Percentiles rank a stretch among this genome's conserved stretches.
phyloP scores from a whole-genome alignment of 2,888 invertebrate genomes.

The Aproaerema taeniolella region DNA sequence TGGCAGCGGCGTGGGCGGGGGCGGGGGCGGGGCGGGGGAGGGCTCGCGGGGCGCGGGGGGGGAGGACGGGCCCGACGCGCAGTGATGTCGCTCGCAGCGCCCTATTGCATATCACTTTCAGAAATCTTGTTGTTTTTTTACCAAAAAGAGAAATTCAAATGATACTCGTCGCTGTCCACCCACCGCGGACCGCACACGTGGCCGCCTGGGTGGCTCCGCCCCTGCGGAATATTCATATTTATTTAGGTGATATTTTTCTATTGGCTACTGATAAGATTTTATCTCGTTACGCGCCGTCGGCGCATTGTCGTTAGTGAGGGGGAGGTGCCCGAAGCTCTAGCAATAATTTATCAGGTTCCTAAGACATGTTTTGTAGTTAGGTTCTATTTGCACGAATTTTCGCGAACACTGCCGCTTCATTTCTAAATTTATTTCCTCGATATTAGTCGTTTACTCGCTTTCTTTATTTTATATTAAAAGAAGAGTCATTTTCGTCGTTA shows the following conservation, averaged over 20 bases:
- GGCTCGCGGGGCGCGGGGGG: constrained; percentile 20
- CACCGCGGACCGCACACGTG: constrained; percentile 10
- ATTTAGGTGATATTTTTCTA: constrained; percentile 78
- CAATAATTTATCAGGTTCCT: constrained; percentile 78
- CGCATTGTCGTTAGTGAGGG: constrained; percentile 49
- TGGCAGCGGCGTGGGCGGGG: constrained; percentile 23
- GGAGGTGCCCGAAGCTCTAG: constrained; percentile 65
- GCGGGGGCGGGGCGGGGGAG: constrained; percentile 27
- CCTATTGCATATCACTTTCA: constrained; percentile 58
- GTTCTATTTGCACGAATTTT: constrained; percentile 74
- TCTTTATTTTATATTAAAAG: constrained; percentile 55
- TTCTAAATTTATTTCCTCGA: constrained; percentile 58
- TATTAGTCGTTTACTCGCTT: constrained; percentile 62
- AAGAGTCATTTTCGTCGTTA: constrained; percentile 63
- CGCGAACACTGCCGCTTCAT: constrained; percentile 74
- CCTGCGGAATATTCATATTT: constrained; percentile 67
- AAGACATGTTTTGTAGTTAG: constrained; percentile 75
- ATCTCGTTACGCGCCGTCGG: constrained; percentile 64
- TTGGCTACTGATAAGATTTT: constrained; percentile 75
- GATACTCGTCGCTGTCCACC: constrained; percentile 32
- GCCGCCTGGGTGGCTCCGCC: constrained; percentile 38
- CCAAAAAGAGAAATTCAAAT: constrained; percentile 58
- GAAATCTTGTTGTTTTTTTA: constrained; percentile 67
- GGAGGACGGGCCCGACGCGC: constrained; percentile 18
- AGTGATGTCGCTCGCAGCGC: constrained; percentile 15